phyloP scores from a whole-genome alignment of 2,888 invertebrate species.

The Conomelus anceps region DNA sequence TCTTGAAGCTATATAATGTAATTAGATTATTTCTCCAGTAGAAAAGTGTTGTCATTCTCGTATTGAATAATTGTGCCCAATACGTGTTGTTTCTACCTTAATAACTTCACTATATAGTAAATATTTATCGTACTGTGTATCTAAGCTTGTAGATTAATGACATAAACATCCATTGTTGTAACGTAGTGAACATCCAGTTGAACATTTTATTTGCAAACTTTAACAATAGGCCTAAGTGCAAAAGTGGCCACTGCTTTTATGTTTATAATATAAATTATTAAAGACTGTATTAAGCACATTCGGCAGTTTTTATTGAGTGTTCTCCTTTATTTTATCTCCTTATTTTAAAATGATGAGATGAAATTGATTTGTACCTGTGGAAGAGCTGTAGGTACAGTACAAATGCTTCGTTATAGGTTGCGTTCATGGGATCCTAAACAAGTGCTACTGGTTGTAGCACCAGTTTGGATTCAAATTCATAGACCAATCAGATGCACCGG shows the following conservation, averaged over 20 bases:
- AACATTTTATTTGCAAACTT: not conserved
- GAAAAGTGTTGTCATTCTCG: not conserved
- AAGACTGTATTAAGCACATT: not conserved
- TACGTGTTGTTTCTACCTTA: not conserved
- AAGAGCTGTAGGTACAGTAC: no score
- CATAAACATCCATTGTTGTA: not conserved
- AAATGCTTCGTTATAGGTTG: no score
- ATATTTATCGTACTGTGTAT: not conserved
- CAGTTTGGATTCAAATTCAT: no score
- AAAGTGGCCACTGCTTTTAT: not conserved
- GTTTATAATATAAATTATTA: not conserved
- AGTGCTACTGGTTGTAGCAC: no score
- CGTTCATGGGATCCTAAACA: no score
- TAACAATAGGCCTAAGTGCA: not conserved
- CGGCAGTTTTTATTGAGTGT: not conserved
- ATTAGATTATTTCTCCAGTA: not conserved
- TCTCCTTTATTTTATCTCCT: no score
- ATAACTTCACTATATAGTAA: not conserved
- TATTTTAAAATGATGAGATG: no score
- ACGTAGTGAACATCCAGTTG: not conserved
- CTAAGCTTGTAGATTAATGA: not conserved
- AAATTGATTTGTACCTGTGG: no score
- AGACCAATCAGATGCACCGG: no score
- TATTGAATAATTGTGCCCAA: not conserved
- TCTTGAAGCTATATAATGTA: not conserved